Percentiles rank a stretch among this genome's conserved stretches.
phyloP scores from a whole-genome alignment of 2,113 vertebrate genomes.

The Tricholaema leucomelas region DNA sequence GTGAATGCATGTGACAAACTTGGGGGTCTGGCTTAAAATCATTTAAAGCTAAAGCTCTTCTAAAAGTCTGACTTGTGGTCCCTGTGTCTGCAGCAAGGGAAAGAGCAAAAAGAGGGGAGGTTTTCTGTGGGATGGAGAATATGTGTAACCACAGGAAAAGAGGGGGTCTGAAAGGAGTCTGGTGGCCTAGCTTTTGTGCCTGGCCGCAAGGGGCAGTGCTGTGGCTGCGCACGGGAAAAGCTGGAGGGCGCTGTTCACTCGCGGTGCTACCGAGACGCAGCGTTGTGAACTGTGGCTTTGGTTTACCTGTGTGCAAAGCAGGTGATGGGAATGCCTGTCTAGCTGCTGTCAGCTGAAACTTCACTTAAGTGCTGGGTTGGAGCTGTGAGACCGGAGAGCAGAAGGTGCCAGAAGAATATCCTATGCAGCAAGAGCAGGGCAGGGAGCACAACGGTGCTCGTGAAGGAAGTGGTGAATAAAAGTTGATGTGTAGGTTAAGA shows the following conservation, averaged over 20 bases:
- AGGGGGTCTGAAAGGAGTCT: neutral
- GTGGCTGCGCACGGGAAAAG: neutral
- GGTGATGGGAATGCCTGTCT: neutral
- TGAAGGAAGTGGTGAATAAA: neutral
- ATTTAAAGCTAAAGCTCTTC: neutral
- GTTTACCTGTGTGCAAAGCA: neutral
- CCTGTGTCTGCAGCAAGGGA: neutral
- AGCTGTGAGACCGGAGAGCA: neutral
- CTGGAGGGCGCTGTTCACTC: neutral
- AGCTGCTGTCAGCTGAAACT: neutral
- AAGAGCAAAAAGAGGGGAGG: neutral
- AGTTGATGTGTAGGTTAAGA: conserved; percentile 25
- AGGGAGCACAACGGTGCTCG: neutral
- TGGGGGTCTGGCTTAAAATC: neutral
- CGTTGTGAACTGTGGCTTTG: neutral
- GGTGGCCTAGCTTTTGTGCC: neutral
- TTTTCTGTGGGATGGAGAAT: neutral
- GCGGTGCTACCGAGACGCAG: neutral
- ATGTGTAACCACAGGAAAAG: neutral
- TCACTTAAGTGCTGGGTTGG: neutral
- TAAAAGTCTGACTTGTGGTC: neutral
- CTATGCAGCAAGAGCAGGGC: neutral
- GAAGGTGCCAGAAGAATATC: neutral
- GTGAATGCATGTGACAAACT: neutral
- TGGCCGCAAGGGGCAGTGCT: neutral